Evolutionary conservation across 2,797 vertebrate species (phyloP), one percentile per base, ranked within the genome.

Genomic region (Acanthurus leucopareius): DNA sequence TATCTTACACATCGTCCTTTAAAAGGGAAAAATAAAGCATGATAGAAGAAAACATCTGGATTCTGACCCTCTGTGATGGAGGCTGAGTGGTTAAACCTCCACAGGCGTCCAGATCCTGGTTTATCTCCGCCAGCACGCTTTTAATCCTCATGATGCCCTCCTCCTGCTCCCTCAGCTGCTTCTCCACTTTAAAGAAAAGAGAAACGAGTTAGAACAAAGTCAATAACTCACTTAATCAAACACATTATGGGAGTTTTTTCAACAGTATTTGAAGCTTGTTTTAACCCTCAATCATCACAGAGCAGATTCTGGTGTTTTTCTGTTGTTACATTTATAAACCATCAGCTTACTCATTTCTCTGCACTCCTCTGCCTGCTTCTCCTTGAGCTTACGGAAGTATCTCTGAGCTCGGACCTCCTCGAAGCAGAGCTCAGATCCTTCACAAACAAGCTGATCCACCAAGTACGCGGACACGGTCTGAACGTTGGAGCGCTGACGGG

Each of bases 391-490:
- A 69, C 70, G 83, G 78, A 95, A 94, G 94, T 95, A 96, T 71
- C 89, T 86, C 1, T 40, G 61, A 0, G 96, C 95, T 54, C 95
- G 51, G 32, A 94, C 90, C 82, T 97, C 96, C 83, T 97, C 96
- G 0, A 97, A 96, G 51, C 91, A 91, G 0, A 97, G 75, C 70
- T 99, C 98, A 0, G 96, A 96, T 1, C 94, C 96, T 16, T 95
- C 94, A 13, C 92, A 95, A 4, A 90, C 2, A 0, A 99, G 95
- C 13, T 94, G 93, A 0, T 92, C 93, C 76, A 91, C 95, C 22
- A 90, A 83, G 47, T 99, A 99, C 94, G 94, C 95, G 0, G 94
- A 85, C n/a, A 96, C 77, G 4, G 86, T 92, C 73, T 94, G 88
- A 8, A 87, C 44, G 0, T 77, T 0, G 2, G 76, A 22, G 20